These are phyloP conservation scores for Crioceris asparagi DNA, from an alignment of 2,888 invertebrate species.

Conservation along the genomic window DNA sequence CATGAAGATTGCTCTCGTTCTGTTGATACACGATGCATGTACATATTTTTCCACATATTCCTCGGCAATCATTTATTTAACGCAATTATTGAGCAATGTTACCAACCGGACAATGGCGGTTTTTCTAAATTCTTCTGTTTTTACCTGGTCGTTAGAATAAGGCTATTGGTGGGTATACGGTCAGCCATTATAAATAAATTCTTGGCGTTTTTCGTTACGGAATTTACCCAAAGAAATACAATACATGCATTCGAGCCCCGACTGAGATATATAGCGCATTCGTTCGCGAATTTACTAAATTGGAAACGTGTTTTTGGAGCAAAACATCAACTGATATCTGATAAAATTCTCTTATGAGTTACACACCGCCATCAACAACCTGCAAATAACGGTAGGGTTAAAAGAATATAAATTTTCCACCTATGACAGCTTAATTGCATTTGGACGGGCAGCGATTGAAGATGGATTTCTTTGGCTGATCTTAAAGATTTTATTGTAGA, in stretches of 20 bases:
- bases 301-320: slow-evolving; percentile 19
- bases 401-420: no score
- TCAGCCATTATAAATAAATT: slow-evolving; percentile 29
- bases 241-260: slow-evolving; percentile 22
- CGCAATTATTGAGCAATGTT: slow-evolving; percentile 30
- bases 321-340: no score
- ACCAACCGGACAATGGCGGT: slow-evolving; percentile 24
- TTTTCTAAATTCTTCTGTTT: slow-evolving; percentile 23
- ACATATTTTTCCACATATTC: background rate
- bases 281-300: slow-evolving; percentile 21
- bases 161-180: slow-evolving; percentile 11
- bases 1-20: no score
- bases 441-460: no score
- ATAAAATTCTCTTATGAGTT: no score
- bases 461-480: no score
- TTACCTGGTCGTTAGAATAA: slow-evolving; percentile 22
- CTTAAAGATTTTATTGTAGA: no score
- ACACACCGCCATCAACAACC: no score
- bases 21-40: background rate
- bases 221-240: slow-evolving; percentile 26
- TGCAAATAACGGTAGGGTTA: no score
- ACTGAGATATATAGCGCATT: slow-evolving; percentile 20
- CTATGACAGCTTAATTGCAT: no score
- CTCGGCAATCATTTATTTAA: slow-evolving; percentile 19
- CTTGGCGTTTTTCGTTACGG: slow-evolving; percentile 26